phyloP scores from a whole-genome alignment of 2,888 invertebrate species.

The Apodemia duryi region DNA sequence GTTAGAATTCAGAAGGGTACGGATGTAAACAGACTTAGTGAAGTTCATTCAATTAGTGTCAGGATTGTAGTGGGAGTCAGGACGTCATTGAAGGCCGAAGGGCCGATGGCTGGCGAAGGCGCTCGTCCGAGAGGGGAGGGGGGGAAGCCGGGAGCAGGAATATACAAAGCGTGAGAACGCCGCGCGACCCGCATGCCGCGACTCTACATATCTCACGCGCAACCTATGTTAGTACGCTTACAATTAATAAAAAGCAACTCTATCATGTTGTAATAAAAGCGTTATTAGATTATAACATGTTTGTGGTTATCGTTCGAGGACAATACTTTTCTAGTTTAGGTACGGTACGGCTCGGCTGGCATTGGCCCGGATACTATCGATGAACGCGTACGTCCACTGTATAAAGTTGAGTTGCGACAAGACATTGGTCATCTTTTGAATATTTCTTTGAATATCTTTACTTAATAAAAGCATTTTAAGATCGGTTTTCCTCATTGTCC shows the following conservation, averaged over 20 bases:
- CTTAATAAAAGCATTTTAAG: not conserved
- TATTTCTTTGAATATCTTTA: not conserved
- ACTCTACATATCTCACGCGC: slow-evolving; percentile 78
- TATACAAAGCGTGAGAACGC: slow-evolving; percentile 79
- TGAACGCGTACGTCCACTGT: slow-evolving; percentile 67
- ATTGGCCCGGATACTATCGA: slow-evolving; percentile 76
- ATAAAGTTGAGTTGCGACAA: slow-evolving; percentile 33
- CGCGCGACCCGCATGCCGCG: slow-evolving; percentile 78
- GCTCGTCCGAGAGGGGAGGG: slow-evolving; percentile 31
- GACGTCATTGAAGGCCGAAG: slow-evolving; percentile 66
- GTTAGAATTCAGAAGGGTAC: slow-evolving; percentile 26
- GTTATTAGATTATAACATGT: slow-evolving; percentile 39
- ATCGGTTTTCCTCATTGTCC: too few relatives aligned
- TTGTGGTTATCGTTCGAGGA: slow-evolving; percentile 75
- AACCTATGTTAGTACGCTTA: slow-evolving; percentile 52
- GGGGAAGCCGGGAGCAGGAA: slow-evolving; percentile 65
- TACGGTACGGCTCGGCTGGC: slow-evolving; percentile 54
- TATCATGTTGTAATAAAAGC: slow-evolving; percentile 45
- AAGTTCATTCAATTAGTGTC: slow-evolving; percentile 68
- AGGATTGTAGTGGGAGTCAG: slow-evolving; percentile 62
- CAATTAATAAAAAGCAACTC: slow-evolving; percentile 44
- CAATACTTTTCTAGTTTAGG: slow-evolving; percentile 79
- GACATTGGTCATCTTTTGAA: slow-evolving; percentile 15
- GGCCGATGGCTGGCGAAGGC: slow-evolving; percentile 36
- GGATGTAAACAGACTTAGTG: slow-evolving; percentile 63